Conservation (phyloP, 2,797 vertebrate species). For the Falco biarmicus region DNA sequence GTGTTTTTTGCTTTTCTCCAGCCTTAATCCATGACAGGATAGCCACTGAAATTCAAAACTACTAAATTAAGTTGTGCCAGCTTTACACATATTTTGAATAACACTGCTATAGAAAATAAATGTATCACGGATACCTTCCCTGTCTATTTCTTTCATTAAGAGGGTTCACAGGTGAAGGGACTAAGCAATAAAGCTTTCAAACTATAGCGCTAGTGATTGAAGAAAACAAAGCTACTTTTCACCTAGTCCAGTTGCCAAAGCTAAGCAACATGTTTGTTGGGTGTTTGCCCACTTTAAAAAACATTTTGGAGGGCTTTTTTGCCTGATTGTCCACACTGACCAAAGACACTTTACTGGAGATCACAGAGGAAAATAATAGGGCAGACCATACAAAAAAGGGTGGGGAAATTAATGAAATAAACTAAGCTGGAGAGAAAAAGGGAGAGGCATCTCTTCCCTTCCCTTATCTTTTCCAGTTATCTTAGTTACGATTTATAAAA, state of each 20-base stretch:
- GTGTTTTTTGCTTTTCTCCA: background rate
- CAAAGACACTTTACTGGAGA: background rate
- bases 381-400: background rate
- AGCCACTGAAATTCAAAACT: background rate
- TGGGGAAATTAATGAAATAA: background rate
- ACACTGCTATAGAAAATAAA: background rate
- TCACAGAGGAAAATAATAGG: background rate
- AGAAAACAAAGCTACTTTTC: background rate
- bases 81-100: background rate
- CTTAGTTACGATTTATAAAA: background rate
- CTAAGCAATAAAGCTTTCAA: background rate
- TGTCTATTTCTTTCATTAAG: background rate
- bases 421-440: background rate
- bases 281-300: background rate
- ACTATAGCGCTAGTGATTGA: accelerated
- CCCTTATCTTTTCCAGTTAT: background rate
- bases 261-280: background rate
- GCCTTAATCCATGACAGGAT: background rate
- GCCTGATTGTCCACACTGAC: background rate
- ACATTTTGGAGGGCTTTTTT: background rate
- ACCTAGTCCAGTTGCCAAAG: background rate
- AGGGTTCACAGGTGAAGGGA: background rate
- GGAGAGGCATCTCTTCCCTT: background rate
- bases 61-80: background rate
- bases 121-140: background rate